Evolutionary conservation across 2,888 invertebrate species (phyloP).

Genomic region (Sphaerolaimus hirsutus): DNA sequence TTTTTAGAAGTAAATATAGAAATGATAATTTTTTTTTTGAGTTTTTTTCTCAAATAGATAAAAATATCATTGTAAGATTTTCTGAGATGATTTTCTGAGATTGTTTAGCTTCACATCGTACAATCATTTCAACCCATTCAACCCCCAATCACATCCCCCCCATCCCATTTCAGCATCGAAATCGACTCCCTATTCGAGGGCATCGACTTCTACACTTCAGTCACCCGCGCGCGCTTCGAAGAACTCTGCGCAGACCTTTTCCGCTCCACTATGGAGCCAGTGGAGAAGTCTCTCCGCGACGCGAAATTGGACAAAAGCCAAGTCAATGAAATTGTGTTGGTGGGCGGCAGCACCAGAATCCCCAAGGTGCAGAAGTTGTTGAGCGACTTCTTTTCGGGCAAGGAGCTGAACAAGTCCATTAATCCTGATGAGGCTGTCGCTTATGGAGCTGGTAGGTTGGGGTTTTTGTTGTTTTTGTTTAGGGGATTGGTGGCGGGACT

Average conservation of each 20-base stretch:
- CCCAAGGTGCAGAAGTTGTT: slow-evolving; percentile 67
- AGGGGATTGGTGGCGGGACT: too few species aligned
- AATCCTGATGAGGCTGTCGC: slow-evolving; percentile 96
- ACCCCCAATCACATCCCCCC: too few species aligned
- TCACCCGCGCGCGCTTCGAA: slow-evolving; percentile 89
- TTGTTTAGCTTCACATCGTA: too few species aligned
- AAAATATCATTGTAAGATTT: too few species aligned
- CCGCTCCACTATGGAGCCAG: slow-evolving; percentile 80
- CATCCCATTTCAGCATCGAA: slow-evolving; percentile 64
- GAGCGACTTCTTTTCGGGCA: slow-evolving; percentile 62
- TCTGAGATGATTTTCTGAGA: too few species aligned
- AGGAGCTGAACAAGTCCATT: slow-evolving; percentile 82
- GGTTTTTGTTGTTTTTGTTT: neutral
- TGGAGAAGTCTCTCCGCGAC: slow-evolving; percentile 76
- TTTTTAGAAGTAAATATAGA: too few species aligned
- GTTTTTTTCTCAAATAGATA: too few species aligned
- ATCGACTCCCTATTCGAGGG: slow-evolving; percentile 91
- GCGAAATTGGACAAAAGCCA: slow-evolving; percentile 89
- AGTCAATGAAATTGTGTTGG: slow-evolving; percentile 83
- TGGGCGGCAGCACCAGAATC: slow-evolving; percentile 88
- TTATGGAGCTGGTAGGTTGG: slow-evolving; percentile 64
- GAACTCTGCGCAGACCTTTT: slow-evolving; percentile 52
- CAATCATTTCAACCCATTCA: too few species aligned
- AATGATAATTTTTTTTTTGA: too few species aligned
- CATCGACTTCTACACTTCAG: slow-evolving; percentile 79